These are phyloP conservation scores for Triplophysa bombifrons DNA, from an alignment of 2,797 vertebrate genomes.

Conservation along the genomic window DNA sequence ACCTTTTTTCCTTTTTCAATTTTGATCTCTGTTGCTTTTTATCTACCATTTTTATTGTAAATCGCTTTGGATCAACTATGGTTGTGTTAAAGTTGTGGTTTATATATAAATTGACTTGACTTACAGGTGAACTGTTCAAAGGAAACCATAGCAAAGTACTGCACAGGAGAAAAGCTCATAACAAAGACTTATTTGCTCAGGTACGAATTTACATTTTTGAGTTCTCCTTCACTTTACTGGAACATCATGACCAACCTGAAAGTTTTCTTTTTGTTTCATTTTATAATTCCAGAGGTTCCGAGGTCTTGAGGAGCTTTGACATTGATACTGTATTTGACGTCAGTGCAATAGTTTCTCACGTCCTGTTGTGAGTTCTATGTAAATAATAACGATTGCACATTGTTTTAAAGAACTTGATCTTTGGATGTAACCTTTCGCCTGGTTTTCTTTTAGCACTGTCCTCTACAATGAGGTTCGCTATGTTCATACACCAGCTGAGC, in stretches of 20 bases:
- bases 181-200: constrained; percentile 89
- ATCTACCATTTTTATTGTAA: too few relatives aligned
- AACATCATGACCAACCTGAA: not conserved
- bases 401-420: not conserved
- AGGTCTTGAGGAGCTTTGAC: constrained; percentile 86
- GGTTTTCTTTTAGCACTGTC: constrained; percentile 76
- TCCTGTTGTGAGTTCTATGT: constrained; percentile 87
- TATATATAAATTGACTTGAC: not conserved
- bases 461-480: constrained; percentile 93
- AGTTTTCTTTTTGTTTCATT: not conserved
- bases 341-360: constrained; percentile 88
- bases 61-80: too few relatives aligned
- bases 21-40: too few relatives aligned
- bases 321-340: constrained; percentile 89
- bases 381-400: not conserved
- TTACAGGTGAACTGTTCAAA: constrained; percentile 85
- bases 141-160: constrained; percentile 79
- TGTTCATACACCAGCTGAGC: constrained; percentile 79
- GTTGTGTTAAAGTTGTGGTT: too few relatives aligned
- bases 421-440: not conserved
- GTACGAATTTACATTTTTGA: constrained; percentile 65
- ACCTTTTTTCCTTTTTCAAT: too few relatives aligned
- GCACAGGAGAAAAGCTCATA: constrained; percentile 75
- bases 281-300: constrained; percentile 72
- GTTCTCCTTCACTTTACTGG: not conserved